Conservation (phyloP, 2,797 vertebrate species). For the Eospalax fontanierii region DNA sequence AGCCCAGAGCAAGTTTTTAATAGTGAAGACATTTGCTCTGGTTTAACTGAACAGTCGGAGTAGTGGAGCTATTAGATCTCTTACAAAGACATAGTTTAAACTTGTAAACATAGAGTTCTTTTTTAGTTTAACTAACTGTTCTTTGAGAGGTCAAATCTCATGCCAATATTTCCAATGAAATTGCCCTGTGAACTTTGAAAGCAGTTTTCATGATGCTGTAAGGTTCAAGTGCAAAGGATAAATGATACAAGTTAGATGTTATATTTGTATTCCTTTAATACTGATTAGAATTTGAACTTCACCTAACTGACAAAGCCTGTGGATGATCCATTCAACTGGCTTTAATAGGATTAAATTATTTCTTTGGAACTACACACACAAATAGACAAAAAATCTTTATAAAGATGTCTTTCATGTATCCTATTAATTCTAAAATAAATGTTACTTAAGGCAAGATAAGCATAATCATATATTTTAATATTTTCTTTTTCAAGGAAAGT, state of each 20-base stretch:
- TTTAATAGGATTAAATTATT: slow-evolving; percentile 97
- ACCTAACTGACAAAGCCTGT: slow-evolving; percentile 96
- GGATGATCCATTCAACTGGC: slow-evolving; percentile 95
- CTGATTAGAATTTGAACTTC: slow-evolving; percentile 96
- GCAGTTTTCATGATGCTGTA: slow-evolving; percentile 80
- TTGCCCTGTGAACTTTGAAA: slow-evolving; percentile 82
- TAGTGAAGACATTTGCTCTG: slow-evolving; percentile 76
- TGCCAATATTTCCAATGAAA: slow-evolving; percentile 78
- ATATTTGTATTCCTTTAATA: slow-evolving; percentile 92
- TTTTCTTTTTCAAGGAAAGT: slow-evolving; percentile 54
- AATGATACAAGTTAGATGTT: slow-evolving; percentile 87
- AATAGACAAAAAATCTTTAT: slow-evolving; percentile 94
- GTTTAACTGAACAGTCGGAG: slow-evolving; percentile 69
- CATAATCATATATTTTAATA: slow-evolving; percentile 83
- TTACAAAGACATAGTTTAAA: slow-evolving; percentile 80
- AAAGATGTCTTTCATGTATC: slow-evolving; percentile 92
- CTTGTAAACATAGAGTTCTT: slow-evolving; percentile 68
- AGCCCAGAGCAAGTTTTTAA: slow-evolving; percentile 82
- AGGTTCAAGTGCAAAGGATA: slow-evolving; percentile 88
- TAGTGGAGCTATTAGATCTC: slow-evolving; percentile 66
- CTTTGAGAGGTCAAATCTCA: slow-evolving; percentile 80
- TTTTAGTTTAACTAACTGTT: slow-evolving; percentile 70
- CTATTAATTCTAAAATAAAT: slow-evolving; percentile 95
- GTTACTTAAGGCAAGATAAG: slow-evolving; percentile 85
- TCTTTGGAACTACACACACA: slow-evolving; percentile 95